phyloP scores from a whole-genome alignment of 2,113 vertebrate genomes.

The Cervus canadensis region DNA sequence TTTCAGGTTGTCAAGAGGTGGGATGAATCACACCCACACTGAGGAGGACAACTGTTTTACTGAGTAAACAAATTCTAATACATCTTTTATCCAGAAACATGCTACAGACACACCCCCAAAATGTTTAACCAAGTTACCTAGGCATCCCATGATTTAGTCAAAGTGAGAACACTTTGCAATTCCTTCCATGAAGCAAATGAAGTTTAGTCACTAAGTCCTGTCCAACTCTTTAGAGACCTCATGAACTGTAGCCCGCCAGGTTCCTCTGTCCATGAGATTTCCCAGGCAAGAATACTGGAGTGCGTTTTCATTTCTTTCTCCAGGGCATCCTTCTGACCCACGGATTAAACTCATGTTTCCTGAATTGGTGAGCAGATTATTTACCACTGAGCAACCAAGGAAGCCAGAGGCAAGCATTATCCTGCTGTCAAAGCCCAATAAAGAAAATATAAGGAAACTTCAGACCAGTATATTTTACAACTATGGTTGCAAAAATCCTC shows the following conservation, averaged over 20 bases:
- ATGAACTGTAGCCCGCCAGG: not conserved
- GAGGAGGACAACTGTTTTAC: not conserved
- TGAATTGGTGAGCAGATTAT: accelerated
- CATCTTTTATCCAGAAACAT: not conserved
- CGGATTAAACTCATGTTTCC: not conserved
- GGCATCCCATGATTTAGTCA: not conserved
- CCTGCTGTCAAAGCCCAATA: not conserved
- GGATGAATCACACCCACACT: not conserved
- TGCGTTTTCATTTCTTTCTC: not conserved
- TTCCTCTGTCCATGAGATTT: not conserved
- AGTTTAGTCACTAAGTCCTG: not conserved
- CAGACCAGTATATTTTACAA: not conserved
- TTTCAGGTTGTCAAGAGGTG: not conserved
- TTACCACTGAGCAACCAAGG: not conserved
- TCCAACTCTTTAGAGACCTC: not conserved
- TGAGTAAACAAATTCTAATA: not conserved
- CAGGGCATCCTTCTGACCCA: not conserved
- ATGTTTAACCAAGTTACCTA: not conserved
- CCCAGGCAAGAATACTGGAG: not conserved
- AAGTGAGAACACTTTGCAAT: not conserved
- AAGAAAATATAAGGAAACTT: not conserved
- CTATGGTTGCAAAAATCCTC: not conserved
- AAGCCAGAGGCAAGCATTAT: not conserved
- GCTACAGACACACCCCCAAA: not conserved
- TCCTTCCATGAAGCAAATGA: accelerated